Conservation (phyloP, 2,797 vertebrate species). For the Ctenosaura bakeri region DNA sequence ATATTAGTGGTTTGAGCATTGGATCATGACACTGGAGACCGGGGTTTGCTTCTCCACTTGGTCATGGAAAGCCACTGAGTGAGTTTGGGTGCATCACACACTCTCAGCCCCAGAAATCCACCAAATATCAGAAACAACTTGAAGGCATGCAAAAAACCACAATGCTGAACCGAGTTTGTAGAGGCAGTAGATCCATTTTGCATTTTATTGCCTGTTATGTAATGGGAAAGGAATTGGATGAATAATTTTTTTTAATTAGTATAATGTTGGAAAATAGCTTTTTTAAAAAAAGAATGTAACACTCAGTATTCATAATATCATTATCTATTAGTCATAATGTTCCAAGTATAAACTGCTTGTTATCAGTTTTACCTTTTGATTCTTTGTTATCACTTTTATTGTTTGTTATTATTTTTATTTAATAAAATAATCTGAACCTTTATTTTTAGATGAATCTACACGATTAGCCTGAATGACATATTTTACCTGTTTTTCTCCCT, state of each 20-base stretch:
- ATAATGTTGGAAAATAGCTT: not conserved
- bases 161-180: no score
- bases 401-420: not conserved
- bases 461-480: not conserved
- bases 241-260: not conserved
- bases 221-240: not conserved
- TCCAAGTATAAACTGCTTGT: not conserved
- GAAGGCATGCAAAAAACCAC: no score
- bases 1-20: no score
- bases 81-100: no score
- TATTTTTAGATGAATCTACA: not conserved
- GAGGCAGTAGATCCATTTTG: not conserved
- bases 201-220: not conserved
- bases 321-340: not conserved
- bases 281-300: not conserved
- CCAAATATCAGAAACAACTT: no score
- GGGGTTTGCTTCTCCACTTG: no score
- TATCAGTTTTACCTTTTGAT: conserved; percentile 1
- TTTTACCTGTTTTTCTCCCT: no score
- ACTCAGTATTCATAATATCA: no score
- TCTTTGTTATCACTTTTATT: not conserved
- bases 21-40: no score
- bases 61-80: no score
- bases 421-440: not conserved
- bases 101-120: no score